These are phyloP conservation scores for Origma solitaria DNA, from an alignment of 2,113 vertebrate genomes.

Conservation along the genomic window DNA sequence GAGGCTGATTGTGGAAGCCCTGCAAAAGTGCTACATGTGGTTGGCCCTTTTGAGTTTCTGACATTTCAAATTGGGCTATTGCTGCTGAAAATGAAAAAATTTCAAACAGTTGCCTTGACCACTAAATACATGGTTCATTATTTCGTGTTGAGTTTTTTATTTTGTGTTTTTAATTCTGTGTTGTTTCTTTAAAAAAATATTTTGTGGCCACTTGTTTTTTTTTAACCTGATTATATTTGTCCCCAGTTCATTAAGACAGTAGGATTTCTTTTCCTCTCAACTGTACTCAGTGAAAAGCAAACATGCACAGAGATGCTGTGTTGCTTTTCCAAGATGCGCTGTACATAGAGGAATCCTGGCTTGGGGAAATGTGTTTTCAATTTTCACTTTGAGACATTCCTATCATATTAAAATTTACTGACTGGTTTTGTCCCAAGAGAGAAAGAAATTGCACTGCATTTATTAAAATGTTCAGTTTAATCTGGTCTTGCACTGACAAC, in stretches of 20 bases:
- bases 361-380: constrained; percentile 30
- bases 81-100: neutral
- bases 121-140: neutral
- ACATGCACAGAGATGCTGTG: neutral
- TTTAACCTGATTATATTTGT: neutral
- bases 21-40: neutral
- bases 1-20: constrained; percentile 55
- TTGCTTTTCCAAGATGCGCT: constrained; percentile 32
- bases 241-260: neutral
- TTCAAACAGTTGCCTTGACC: neutral
- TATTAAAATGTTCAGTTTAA: neutral
- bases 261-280: constrained; percentile 12
- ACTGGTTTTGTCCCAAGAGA: constrained; percentile 39
- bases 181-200: neutral
- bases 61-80: constrained; percentile 3
- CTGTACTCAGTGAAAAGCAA: constrained; percentile 36
- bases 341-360: neutral
- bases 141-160: neutral
- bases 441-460: constrained; percentile 24
- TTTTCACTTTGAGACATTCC: constrained; percentile 65
- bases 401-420: constrained; percentile 22
- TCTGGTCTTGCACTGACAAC: constrained; percentile 32
- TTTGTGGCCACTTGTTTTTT: neutral
- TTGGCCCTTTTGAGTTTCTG: constrained; percentile 49
- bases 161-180: neutral